These are phyloP conservation scores for Danio albolineatus DNA, from an alignment of 2,797 vertebrate species.

Conservation along the genomic window DNA sequence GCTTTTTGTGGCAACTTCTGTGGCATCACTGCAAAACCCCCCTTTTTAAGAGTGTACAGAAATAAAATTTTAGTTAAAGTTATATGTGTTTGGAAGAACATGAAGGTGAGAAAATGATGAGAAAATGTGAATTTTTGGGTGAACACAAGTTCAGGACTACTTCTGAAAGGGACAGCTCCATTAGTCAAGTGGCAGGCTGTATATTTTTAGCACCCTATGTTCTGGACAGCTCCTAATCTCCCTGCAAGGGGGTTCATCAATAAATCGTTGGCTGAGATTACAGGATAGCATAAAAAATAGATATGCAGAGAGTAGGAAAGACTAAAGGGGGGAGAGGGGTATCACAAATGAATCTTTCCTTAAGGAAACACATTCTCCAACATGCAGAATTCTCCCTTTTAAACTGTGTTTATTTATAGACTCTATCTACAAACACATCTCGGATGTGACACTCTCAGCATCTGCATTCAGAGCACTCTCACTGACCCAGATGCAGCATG, in stretches of 20 bases:
- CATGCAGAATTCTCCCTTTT: not conserved
- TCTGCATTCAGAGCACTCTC: conserved; percentile 47
- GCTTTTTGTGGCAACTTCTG: too few relatives aligned
- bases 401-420: conserved; percentile 42
- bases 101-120: conserved; percentile 5
- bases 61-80: too few relatives aligned
- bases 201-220: conserved; percentile 5
- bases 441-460: conserved; percentile 43
- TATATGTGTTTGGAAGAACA: not conserved
- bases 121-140: not conserved
- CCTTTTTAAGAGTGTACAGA: too few relatives aligned
- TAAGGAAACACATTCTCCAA: conserved; percentile 11
- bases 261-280: conserved; percentile 20
- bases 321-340: not conserved
- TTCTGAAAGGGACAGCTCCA: not conserved
- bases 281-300: conserved; percentile 18
- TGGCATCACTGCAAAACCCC: too few relatives aligned
- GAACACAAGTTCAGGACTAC: not conserved
- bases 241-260: conserved; percentile 19
- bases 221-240: conserved; percentile 1
- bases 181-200: not conserved
- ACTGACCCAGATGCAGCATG: conserved; percentile 49
- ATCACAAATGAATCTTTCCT: conserved; percentile 10
- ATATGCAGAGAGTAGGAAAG: conserved; percentile 28
- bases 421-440: conserved; percentile 47